Conservation (phyloP, 2,113 vertebrate genomes). For the Ancistrus triradiatus region DNA sequence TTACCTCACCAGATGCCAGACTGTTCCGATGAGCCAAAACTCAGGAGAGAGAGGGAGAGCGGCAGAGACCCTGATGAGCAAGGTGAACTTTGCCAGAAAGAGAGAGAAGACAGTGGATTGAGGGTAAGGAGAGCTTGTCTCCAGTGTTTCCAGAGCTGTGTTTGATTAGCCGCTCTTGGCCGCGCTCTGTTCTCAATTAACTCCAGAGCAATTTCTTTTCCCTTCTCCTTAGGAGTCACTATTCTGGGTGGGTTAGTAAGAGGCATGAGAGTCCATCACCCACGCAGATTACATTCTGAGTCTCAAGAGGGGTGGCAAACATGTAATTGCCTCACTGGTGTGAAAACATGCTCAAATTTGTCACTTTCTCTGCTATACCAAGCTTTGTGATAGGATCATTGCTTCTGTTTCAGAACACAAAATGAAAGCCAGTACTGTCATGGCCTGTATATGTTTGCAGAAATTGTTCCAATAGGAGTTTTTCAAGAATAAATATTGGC, state of each 20-base stretch:
- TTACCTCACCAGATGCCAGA: conserved; percentile 25
- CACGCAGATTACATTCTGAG: conserved; percentile 14
- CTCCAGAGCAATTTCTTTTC: conserved; percentile 32
- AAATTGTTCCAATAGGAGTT: conserved; percentile 3
- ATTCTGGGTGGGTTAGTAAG: conserved; percentile 35
- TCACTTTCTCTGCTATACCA: conserved; percentile 24
- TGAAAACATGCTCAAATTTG: conserved; percentile 27
- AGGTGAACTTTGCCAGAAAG: conserved; percentile 12
- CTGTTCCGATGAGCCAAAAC: conserved; percentile 4
- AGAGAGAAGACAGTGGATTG: conserved; percentile 15
- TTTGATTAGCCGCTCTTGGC: conserved; percentile 45
- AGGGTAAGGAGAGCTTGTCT: conserved; percentile 14
- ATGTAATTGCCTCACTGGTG: conserved; percentile 22
- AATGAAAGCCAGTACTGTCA: conserved; percentile 3
- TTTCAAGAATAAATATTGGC: conserved; percentile 20
- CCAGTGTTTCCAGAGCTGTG: conserved; percentile 40
- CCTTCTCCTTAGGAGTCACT: conserved; percentile 18
- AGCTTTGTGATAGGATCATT: conserved; percentile 19
- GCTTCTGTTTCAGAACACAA: not conserved
- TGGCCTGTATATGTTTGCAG: conserved; percentile 10
- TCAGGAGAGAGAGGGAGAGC: not conserved
- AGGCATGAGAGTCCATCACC: conserved; percentile 14
- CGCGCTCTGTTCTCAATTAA: conserved; percentile 51
- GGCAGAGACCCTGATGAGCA: not conserved
- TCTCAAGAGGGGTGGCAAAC: conserved; percentile 11